phyloP scores from a whole-genome alignment of 1,140 invertebrate genomes.

The Psix sp. region DNA sequence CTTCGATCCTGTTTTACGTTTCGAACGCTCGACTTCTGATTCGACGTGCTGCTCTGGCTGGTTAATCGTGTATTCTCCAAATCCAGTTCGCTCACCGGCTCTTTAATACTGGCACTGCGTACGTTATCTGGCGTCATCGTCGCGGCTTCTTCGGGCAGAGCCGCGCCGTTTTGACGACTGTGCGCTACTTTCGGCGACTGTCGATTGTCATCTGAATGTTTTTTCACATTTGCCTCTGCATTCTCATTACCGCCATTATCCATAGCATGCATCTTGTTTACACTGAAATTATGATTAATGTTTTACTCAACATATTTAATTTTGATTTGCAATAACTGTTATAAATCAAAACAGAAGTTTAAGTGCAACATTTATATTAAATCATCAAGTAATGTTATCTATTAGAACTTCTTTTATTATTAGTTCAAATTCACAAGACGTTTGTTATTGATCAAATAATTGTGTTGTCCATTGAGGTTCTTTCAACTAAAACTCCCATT shows the following conservation, averaged over 20 bases:
- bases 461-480: too few relatives aligned
- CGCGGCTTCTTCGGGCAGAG: slow-evolving; percentile 71
- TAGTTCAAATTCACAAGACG: too few relatives aligned
- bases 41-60: slow-evolving; percentile 31
- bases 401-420: too few relatives aligned
- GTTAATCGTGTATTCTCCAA: slow-evolving; percentile 13
- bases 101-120: slow-evolving; percentile 60
- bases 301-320: neutral
- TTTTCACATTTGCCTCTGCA: slow-evolving; percentile 61
- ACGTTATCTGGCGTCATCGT: slow-evolving; percentile 53
- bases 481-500: too few relatives aligned
- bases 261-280: slow-evolving; percentile 75
- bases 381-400: too few relatives aligned
- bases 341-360: neutral
- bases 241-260: slow-evolving; percentile 69
- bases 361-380: too few relatives aligned
- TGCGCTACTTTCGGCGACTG: slow-evolving; percentile 70
- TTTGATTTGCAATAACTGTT: neutral
- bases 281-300: slow-evolving; percentile 8
- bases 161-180: slow-evolving; percentile 72
- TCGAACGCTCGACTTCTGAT: slow-evolving; percentile 15
- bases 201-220: slow-evolving; percentile 64
- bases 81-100: slow-evolving; percentile 48
- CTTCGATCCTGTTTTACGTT: slow-evolving; percentile 49
- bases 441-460: too few relatives aligned